Conservation (phyloP, 2,797 vertebrate genomes). For the Cynopterus sphinx region DNA sequence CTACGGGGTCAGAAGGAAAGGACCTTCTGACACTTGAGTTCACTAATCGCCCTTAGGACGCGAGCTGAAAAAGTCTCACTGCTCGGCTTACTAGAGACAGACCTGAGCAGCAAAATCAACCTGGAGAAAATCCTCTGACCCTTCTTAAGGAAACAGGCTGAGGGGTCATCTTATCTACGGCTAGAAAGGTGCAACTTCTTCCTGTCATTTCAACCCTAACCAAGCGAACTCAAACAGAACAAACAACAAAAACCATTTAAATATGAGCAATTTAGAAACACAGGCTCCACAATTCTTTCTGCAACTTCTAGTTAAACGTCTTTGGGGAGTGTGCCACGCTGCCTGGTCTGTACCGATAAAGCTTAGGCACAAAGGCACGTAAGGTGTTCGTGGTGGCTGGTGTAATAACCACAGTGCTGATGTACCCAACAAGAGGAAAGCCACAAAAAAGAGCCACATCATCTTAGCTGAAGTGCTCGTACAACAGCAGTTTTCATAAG, state of each 20-base stretch:
- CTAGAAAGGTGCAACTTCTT: neutral
- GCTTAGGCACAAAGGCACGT: neutral
- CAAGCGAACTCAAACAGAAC: neutral
- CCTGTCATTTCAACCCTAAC: neutral
- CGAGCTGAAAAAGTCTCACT: neutral
- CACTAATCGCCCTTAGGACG: neutral
- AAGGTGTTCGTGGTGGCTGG: neutral
- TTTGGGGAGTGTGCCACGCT: neutral
- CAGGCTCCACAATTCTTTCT: neutral
- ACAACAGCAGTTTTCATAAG: neutral
- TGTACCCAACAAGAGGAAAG: neutral
- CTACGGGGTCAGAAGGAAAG: neutral
- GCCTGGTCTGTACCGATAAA: neutral
- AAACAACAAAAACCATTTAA: neutral
- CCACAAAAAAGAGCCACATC: slow-evolving; percentile 28
- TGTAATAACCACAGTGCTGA: slow-evolving; percentile 33
- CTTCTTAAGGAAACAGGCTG: neutral
- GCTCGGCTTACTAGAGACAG: neutral
- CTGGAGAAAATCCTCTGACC: neutral
- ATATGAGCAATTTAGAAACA: neutral
- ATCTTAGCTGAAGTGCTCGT: neutral
- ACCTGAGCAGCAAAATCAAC: neutral
- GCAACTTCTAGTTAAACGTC: slow-evolving; percentile 9
- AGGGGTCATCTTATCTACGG: neutral
- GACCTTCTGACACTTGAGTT: neutral